Base-by-base conservation (phyloP, 2,797 vertebrate species). In the Phalanger gymnotis region DNA sequence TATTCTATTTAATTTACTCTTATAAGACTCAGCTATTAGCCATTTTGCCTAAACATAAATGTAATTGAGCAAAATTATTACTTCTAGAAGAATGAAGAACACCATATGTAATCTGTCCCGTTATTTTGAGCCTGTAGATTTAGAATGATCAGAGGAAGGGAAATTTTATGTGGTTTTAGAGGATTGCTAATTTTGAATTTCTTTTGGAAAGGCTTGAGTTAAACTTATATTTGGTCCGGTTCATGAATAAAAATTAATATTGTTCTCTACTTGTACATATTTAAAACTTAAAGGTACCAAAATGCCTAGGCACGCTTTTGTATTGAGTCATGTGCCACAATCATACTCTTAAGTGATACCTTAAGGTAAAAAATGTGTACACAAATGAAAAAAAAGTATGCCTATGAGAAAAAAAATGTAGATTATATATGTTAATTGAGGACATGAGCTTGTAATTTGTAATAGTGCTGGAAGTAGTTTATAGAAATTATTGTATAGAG, bases 21-120 rank as follows among this genome's bases (percentile, higher is more conserved):
- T 47, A 81, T 10, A 40, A 81, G 34, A 22, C 51, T 96, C 61
- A 91, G 12, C 6, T 58, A 93, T 31, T 25, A 92, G 22, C 94
- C 34, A 52, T 25, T 93, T 61, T 97, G 93, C 94, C 51, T 93
- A 61, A 94, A 92, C 31, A 53, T 90, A 96, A 96, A 87, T 93
- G 25, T 14, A 53, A 92, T 90, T 89, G 0, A 40, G 6, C 73
- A 53, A n/a, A 31, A 34, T 66, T 40, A 87, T 87, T 73, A 51
- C 90, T 95, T 81, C n/a, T 94, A 53, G 54, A 90, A 61, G 31
- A 55, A 11, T 27, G 51, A 58, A 94, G 56, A 91, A 91, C 92
- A 89, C 53, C 31, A 13, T 34, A 25, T 28, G 31, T 30, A 7
- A 22, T 66, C 28, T 11, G 4, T 25, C 14, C n/a, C 58, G 25